Conservation (phyloP, 2,113 vertebrate species). For the Oplegnathus fasciatus region DNA sequence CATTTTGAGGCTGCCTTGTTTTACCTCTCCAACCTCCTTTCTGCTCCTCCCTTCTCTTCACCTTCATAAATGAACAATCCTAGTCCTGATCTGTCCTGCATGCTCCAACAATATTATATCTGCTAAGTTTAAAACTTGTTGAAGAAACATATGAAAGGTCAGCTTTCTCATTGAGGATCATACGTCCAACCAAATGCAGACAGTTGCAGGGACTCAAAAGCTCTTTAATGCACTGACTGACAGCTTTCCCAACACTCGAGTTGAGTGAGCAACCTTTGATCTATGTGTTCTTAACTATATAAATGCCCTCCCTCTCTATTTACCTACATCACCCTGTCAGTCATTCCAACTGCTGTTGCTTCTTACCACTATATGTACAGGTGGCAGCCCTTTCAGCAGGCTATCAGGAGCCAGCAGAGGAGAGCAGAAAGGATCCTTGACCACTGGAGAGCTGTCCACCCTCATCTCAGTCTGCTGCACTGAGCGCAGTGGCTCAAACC, state of each 20-base stretch:
- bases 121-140: background rate
- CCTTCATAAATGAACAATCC: background rate
- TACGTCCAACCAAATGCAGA: background rate
- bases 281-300: background rate
- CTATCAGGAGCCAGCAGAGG: conserved; percentile 87
- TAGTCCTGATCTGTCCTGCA: background rate
- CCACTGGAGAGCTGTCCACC: conserved; percentile 84
- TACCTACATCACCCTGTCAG: background rate
- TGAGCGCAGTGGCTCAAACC: conserved; percentile 89
- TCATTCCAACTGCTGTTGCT: background rate
- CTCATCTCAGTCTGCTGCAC: conserved; percentile 82
- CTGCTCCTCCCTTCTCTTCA: background rate
- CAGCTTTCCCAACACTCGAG: background rate
- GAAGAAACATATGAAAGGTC: background rate
- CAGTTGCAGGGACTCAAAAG: background rate
- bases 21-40: background rate
- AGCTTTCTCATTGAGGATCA: background rate
- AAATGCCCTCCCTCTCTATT: background rate
- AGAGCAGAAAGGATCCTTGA: conserved; percentile 90
- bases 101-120: background rate
- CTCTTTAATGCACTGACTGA: background rate
- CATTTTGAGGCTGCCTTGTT: conserved; percentile 6
- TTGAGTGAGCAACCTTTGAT: background rate
- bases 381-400: conserved; percentile 83
- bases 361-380: conserved; percentile 87